Evolutionary conservation across 2,797 vertebrate species (phyloP).

Genomic region (Myiotriccus ornatus): DNA sequence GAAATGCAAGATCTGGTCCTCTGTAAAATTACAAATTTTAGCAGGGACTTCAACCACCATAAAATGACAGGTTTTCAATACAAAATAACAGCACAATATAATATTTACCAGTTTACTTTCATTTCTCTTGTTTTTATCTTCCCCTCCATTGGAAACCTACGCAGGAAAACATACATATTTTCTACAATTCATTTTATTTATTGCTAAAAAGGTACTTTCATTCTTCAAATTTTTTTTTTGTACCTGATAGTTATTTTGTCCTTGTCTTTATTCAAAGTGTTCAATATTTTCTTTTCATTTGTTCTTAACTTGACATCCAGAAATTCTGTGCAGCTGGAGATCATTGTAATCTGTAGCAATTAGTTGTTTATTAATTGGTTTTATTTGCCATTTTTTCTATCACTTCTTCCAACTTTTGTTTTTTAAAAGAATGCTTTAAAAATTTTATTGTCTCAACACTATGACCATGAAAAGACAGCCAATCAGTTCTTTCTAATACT

Average conservation of each 20-base stretch:
- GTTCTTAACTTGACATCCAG: slow-evolving; percentile 88
- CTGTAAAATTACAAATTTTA: background rate
- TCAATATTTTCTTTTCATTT: slow-evolving; percentile 91
- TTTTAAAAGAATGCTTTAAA: background rate
- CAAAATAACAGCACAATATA: background rate
- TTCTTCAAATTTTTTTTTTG: slow-evolving; percentile 1
- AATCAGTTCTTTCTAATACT: background rate
- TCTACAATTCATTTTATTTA: slow-evolving; percentile 5
- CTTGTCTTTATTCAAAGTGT: slow-evolving; percentile 91
- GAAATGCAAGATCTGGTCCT: background rate
- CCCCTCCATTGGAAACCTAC: slow-evolving; percentile 92
- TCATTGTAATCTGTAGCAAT: slow-evolving; percentile 82
- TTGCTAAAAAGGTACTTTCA: background rate
- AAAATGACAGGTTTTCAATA: background rate
- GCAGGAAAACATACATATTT: slow-evolving; percentile 35
- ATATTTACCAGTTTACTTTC: slow-evolving; percentile 95
- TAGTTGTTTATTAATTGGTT: background rate
- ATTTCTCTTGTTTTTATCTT: slow-evolving; percentile 96
- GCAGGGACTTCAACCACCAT: background rate
- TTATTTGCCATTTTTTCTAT: background rate
- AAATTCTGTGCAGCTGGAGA: slow-evolving; percentile 90
- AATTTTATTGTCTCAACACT: background rate
- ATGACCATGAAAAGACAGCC: background rate
- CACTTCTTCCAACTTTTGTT: background rate
- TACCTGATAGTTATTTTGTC: slow-evolving; percentile 92